Evolutionary conservation across 2,797 vertebrate species (phyloP), one percentile per base, ranked within the genome.

Genomic region (Heliangelus exortis): DNA sequence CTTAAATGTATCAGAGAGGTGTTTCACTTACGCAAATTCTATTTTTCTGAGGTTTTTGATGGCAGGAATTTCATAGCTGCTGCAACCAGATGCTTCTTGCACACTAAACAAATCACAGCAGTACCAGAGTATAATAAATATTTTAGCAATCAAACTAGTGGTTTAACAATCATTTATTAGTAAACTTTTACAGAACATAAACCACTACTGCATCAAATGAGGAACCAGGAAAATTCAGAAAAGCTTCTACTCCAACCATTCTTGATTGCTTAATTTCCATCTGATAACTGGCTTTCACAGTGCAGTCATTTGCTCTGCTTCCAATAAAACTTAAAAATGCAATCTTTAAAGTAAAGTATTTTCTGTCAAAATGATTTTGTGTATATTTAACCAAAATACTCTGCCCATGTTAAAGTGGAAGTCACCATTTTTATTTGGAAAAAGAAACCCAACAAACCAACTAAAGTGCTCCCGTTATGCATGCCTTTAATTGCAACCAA

Each of bases 11-110:
- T 47, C 2, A 85, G 34, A 69, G 18, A 75, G n/a, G 9, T 33
- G 7, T 6, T 23, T 43, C 19, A 96, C 99, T 98, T 97, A 99
- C 99, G 98, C 98, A 90, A 99, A 98, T 90, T 99, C 98, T 20
- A 99, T 95, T 78, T 98, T 98, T 89, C 95, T 97, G 17, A 99
- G 97, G 76, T 98, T 98, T 81, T 88, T 97, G 76, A 99, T 96
- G 8, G 99, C 98, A 21, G 99, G 98, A 31, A 99, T 98, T 7
- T 91, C 95, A 48, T 39, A 87, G 58, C 53, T 79, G 97, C 93
- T 80, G 81, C 71, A 78, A 29, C 92, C 94, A n/a, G 97, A 85
- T 15, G 53, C 20, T 28, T 95, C 96, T 66, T 76, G 93, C 7
- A 75, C 65, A 62, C 98, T 98, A 74, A 66, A 93, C 47, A 94